These are phyloP conservation scores for Thereva unica DNA, from an alignment of 2,888 invertebrate species.

Conservation along the genomic window DNA sequence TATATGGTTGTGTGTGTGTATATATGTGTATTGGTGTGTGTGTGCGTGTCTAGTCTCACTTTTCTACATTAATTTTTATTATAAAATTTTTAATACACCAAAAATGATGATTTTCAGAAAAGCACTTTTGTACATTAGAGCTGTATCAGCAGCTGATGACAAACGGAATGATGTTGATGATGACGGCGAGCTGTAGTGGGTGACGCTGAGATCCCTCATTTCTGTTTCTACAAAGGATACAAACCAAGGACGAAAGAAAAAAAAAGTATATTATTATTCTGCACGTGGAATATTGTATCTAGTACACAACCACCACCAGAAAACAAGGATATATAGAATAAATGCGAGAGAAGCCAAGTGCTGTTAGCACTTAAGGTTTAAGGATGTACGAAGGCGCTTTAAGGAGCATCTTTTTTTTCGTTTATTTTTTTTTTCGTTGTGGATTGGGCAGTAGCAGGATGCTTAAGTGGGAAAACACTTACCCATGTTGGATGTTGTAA, in stretches of 20 bases:
- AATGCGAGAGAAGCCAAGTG: not conserved
- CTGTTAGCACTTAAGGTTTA: slow-evolving; percentile 1
- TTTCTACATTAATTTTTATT: slow-evolving; percentile 13
- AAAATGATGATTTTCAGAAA: slow-evolving; percentile 24
- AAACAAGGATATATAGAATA: not conserved
- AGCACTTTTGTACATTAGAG: slow-evolving; percentile 29
- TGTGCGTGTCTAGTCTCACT: not conserved
- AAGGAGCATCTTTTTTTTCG: not conserved
- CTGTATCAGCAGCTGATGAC: slow-evolving; percentile 22
- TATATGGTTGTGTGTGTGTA: too few relatives aligned
- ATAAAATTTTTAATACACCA: slow-evolving; percentile 25
- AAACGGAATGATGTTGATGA: slow-evolving; percentile 23
- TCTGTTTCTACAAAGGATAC: slow-evolving; percentile 37
- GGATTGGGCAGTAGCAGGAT: too few relatives aligned
- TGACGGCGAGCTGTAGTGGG: slow-evolving; percentile 39
- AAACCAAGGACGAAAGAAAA: not conserved
- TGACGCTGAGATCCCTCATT: slow-evolving; percentile 43
- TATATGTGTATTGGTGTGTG: too few relatives aligned
- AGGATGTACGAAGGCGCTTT: not conserved
- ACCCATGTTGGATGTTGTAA: slow-evolving; percentile 41
- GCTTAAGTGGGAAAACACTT: slow-evolving; percentile 7
- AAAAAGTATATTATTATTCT: too few relatives aligned
- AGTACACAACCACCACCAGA: not conserved
- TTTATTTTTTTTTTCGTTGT: not conserved
- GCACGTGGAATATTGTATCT: too few relatives aligned